Base-by-base conservation (phyloP, 2,113 vertebrate species). In the Turdus rufiventris region DNA sequence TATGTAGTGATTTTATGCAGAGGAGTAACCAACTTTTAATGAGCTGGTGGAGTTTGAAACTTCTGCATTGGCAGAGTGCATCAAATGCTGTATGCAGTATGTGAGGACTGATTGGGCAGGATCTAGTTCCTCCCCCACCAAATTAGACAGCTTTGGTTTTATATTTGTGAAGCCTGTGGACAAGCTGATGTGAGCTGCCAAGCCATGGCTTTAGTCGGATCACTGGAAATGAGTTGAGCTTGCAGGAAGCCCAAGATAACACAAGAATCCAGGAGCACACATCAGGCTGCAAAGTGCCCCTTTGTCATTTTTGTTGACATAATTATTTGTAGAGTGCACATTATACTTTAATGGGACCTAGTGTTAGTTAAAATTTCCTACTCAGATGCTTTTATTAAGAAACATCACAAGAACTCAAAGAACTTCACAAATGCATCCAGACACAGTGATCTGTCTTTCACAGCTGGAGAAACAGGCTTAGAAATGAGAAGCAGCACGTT, bases 11-110 rank as follows among this genome's bases (percentile, higher is more conserved):
- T 94, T 95, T 97, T 94, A 95, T 65, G 88, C 63, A 51, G 42
- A 89, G 65, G 91, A 91, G 94, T 89, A 96, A 96, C 88, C 81
- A 89, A 88, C 72, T 77, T 94, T 17, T 78, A 94, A 95, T 58
- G 74, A 94, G 33, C 45, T 91, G 83, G 34, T 38, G 57, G 56
- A 62, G 72, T 88, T 84, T 95, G 70, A 95, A 97, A 95, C 54
- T 81, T 96, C 85, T 75, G 38, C 31, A 31, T 10, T 78, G 61
- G 29, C 38, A 79, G 47, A 88, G n/a, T 15, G 12, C 53, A 91
- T 40, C 40, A 77, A 71, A 67, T 48, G 53, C 61, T 67, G 40
- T 5, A 33, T 45, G 47, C 31, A 79, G 58, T 63, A 36, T 8
- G 40, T 71, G 85, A 83, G 60, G 83, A 65, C 4, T 73, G 34